Percentiles rank a stretch among this genome's conserved stretches.
Evolutionary conservation across 2,888 invertebrate genomes (phyloP).

Genomic region (Cerastoderma edule): DNA sequence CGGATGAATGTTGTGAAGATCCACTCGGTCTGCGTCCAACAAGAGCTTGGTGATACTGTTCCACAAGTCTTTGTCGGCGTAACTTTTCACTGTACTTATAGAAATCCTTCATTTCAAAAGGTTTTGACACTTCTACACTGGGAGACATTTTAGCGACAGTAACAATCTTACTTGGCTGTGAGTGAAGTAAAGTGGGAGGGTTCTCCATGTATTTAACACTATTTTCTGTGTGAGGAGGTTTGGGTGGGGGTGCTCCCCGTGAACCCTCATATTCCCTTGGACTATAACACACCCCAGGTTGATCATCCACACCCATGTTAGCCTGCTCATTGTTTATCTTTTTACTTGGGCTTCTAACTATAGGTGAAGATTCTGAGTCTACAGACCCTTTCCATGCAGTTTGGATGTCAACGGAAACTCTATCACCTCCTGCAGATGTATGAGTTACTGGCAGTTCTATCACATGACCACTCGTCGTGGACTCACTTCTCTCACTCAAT

Average conservation of each 20-base stretch:
- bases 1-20: conserved; percentile 75
- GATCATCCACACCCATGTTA: conserved; percentile 39
- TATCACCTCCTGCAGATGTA: conserved; percentile 45
- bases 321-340: conserved; percentile 29
- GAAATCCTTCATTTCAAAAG: conserved; percentile 98
- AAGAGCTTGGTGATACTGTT: conserved; percentile 77
- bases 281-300: conserved; percentile 73
- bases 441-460: conserved; percentile 73
- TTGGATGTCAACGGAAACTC: conserved; percentile 12
- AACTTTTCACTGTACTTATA: conserved; percentile 98
- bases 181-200: conserved; percentile 51
- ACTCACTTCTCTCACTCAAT: conserved; percentile 20
- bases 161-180: conserved; percentile 71
- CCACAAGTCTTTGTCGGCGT: conserved; percentile 87
- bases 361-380: conserved; percentile 65
- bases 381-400: conserved; percentile 59
- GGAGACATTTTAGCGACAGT: conserved; percentile 76
- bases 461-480: conserved; percentile 40
- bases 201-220: conserved; percentile 60
- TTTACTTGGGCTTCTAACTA: conserved; percentile 67
- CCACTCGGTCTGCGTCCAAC: conserved; percentile 71
- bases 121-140: conserved; percentile 93
- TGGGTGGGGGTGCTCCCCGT: conserved; percentile 31
- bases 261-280: conserved; percentile 72
- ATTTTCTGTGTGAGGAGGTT: conserved; percentile 49